Evolutionary conservation across 2,888 invertebrate species (phyloP).

Genomic region (Bellardia bayeri): DNA sequence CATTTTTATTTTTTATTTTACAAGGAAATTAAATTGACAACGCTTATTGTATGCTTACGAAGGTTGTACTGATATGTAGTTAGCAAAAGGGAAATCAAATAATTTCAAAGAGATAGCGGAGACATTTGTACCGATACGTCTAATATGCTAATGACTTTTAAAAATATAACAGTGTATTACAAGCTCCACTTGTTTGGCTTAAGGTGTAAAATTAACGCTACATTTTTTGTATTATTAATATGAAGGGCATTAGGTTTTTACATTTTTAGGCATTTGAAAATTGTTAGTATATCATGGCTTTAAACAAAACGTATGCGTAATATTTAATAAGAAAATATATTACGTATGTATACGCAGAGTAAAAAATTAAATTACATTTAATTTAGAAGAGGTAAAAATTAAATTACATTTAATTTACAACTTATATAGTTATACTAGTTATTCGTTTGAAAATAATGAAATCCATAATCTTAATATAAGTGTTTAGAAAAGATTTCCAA

Average conservation of each 20-base stretch:
- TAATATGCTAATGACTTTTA: neutral
- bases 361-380: too few species aligned
- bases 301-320: neutral
- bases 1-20: neutral
- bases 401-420: too few species aligned
- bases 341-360: too few species aligned
- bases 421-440: too few species aligned
- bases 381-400: too few species aligned
- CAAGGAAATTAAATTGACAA: neutral
- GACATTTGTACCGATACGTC: neutral
- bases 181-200: neutral
- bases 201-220: neutral
- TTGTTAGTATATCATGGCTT: neutral
- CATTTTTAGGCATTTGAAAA: neutral
- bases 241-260: neutral
- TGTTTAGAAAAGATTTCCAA: too few species aligned
- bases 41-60: neutral
- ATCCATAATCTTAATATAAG: too few species aligned
- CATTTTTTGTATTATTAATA: neutral
- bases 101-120: neutral
- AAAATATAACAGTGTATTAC: neutral
- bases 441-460: too few species aligned
- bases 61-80: neutral
- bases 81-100: neutral
- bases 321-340: too few species aligned